Percentiles rank a stretch among this genome's conserved stretches.
phyloP scores from a whole-genome alignment of 1,140 invertebrate genomes.

The Lutraria rhynchaena region DNA sequence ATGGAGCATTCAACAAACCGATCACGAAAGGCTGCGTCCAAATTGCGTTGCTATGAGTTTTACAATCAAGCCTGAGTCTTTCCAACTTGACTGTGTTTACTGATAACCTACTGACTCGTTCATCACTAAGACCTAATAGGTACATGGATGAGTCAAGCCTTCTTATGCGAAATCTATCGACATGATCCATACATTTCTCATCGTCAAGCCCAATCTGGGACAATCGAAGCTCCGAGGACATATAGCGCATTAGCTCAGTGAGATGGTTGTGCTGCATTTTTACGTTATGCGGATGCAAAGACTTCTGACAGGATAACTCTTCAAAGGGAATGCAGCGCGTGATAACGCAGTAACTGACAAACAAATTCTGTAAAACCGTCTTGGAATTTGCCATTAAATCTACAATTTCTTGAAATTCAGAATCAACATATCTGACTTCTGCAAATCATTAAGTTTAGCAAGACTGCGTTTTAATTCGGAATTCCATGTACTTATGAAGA shows the following conservation, averaged over 20 bases:
- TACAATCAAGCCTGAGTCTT: not conserved
- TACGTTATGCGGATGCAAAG: not conserved
- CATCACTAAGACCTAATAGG: conserved; percentile 1
- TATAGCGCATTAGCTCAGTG: not conserved
- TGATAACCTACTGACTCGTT: not conserved
- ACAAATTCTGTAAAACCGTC: not conserved
- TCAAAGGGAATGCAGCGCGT: not conserved
- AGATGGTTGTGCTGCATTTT: conserved; percentile 5
- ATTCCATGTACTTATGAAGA: not conserved
- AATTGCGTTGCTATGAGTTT: not conserved
- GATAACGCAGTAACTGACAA: not conserved
- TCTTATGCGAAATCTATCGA: not conserved
- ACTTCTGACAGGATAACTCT: not conserved
- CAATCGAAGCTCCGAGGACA: not conserved
- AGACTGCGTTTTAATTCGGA: no score
- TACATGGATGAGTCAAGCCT: not conserved
- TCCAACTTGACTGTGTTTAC: not conserved
- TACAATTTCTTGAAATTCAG: not conserved
- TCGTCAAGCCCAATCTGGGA: conserved; percentile 7
- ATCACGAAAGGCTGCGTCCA: not conserved
- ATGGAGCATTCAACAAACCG: not conserved
- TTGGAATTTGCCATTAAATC: not conserved
- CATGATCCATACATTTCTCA: not conserved
- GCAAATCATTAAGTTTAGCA: not conserved
- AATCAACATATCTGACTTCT: not conserved